Conservation (phyloP, 2,797 vertebrate species). For the Clarias platycephalus region DNA sequence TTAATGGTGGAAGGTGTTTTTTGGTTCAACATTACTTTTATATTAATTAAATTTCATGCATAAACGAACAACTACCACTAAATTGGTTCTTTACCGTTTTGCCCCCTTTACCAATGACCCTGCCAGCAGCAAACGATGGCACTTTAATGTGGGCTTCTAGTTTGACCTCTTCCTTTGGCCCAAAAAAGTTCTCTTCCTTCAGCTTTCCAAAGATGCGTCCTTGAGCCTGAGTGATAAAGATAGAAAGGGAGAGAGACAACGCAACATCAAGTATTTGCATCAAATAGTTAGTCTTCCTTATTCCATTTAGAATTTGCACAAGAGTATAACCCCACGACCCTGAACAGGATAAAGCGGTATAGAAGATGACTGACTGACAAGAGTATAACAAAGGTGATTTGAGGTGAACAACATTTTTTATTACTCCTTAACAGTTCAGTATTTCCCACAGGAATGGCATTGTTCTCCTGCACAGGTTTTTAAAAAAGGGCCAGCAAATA, state of each 20-base stretch:
- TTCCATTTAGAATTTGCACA: neutral
- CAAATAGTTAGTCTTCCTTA: too few relatives aligned
- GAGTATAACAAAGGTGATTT: too few relatives aligned
- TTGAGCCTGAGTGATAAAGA: slow-evolving; percentile 80
- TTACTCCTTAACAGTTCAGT: too few relatives aligned
- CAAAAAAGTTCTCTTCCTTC: slow-evolving; percentile 99
- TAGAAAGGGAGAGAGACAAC: neutral
- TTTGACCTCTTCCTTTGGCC: slow-evolving; percentile 98
- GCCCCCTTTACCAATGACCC: slow-evolving; percentile 97
- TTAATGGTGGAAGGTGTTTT: too few relatives aligned
- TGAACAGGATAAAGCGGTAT: too few relatives aligned
- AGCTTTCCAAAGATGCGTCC: slow-evolving; percentile 98
- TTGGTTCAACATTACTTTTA: neutral
- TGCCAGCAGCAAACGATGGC: slow-evolving; percentile 95
- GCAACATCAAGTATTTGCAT: neutral
- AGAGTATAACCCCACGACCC: too few relatives aligned
- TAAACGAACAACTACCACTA: neutral
- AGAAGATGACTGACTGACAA: too few relatives aligned
- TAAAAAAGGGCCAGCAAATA: too few relatives aligned
- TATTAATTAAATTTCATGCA: neutral
- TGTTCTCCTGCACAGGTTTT: too few relatives aligned
- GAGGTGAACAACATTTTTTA: too few relatives aligned
- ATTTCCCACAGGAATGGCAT: too few relatives aligned
- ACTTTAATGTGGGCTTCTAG: slow-evolving; percentile 98
- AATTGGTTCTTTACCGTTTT: slow-evolving; percentile 83